Base-by-base conservation (phyloP, 2,113 vertebrate species). In the Spea multiplicata region DNA sequence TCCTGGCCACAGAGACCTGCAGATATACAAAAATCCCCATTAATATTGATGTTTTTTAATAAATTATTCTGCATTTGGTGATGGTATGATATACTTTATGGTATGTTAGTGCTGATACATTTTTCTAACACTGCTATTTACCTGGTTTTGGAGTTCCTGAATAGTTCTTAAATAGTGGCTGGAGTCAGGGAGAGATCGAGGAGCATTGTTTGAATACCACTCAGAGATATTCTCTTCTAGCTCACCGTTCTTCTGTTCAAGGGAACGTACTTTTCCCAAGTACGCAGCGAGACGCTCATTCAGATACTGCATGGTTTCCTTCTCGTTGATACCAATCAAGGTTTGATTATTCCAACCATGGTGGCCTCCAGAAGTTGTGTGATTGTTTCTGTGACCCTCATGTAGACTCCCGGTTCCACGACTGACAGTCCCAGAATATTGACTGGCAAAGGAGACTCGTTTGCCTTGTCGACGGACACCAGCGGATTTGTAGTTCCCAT, bases 231-330 rank as follows among this genome's bases (percentile, higher is more conserved):
- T 86, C 57, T 79, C 9, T 81, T 94, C 90, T 83, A 93, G 82
- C 73, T 87, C 86, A 0, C 8, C 71, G 6, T 93, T 93, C 47
- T 90, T 87, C 4, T 64, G 5, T 79, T 93, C 81, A 66, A 88
- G 75, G 8, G 84, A 82, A 76, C n/a, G 73, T 57, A 85, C 85
- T 76, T 83, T 13, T 8, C 86, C 82, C 83, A 95, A 82, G 83
- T 94, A 94, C 13, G 76, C 66, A 10, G 90, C 88, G 87, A 94
- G 84, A 2, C 92, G 90, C 44, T 90, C 86, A 1, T 93, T 94
- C 47, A 94, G 92, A 84, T 89, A 90, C 84, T 93, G 89, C 92
- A 93, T 92, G 62, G 88, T 90, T 48, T 69, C 2, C 84, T 92
- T 94, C 85, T 87, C 91, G 1, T 82, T 90, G 64, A 3, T 67